Conservation (phyloP, 2,888 invertebrate genomes). For the Cheilosia vulpina region DNA sequence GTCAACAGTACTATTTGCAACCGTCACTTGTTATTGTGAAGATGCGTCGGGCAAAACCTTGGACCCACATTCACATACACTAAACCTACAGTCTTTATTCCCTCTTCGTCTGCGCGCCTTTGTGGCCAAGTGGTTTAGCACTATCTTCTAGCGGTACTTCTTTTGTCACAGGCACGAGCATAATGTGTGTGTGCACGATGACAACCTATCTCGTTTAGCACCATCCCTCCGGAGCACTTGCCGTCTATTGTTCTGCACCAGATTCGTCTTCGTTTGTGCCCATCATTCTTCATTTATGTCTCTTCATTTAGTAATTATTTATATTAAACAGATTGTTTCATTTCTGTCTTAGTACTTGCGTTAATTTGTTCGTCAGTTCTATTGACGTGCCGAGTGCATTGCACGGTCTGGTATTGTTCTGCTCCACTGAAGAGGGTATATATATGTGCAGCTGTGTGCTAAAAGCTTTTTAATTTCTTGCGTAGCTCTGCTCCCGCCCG, state of each 20-base stretch:
- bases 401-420: slow-evolving; percentile 39
- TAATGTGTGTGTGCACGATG: slow-evolving; percentile 15
- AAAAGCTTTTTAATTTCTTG: slow-evolving; percentile 73
- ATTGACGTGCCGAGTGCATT: slow-evolving; percentile 41
- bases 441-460: slow-evolving; percentile 18
- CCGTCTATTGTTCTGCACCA: slow-evolving; percentile 51
- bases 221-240: background rate
- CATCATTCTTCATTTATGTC: slow-evolving; percentile 54
- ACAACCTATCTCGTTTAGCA: slow-evolving; percentile 35
- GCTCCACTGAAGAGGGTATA: background rate
- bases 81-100: background rate
- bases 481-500: slow-evolving; percentile 28
- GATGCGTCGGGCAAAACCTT: slow-evolving; percentile 23
- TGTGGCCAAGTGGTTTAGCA: slow-evolving; percentile 22
- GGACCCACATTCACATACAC: slow-evolving; percentile 15
- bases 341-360: slow-evolving; percentile 22
- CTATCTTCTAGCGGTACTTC: slow-evolving; percentile 41
- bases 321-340: slow-evolving; percentile 25
- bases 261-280: slow-evolving; percentile 43
- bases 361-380: slow-evolving; percentile 46
- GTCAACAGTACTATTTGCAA: background rate
- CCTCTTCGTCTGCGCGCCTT: background rate
- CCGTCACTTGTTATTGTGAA: slow-evolving; percentile 7
- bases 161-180: slow-evolving; percentile 31
- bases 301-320: slow-evolving; percentile 62